Evolutionary conservation across 2,113 vertebrate species (phyloP).

Genomic region (Cepphus grylle): DNA sequence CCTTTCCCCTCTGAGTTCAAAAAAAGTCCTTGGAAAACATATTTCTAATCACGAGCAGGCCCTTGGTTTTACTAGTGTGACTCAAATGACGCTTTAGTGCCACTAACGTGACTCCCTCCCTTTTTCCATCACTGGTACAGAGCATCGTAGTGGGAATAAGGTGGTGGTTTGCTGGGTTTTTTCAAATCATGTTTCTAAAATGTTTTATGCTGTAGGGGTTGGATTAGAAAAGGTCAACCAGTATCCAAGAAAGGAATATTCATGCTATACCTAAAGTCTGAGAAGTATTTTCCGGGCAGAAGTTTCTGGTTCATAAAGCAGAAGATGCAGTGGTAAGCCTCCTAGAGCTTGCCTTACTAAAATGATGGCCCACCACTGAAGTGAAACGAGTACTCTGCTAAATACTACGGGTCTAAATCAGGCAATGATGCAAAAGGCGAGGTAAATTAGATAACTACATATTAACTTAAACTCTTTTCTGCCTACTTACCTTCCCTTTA

Average conservation of each 20-base stretch:
- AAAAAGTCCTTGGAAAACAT: background rate
- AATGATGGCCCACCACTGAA: slow-evolving; percentile 26
- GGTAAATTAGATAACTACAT: slow-evolving; percentile 51
- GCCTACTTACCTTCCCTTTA: slow-evolving; percentile 38
- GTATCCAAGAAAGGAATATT: background rate
- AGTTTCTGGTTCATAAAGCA: slow-evolving; percentile 48
- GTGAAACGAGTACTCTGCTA: slow-evolving; percentile 1
- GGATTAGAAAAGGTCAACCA: background rate
- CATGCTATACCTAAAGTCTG: background rate
- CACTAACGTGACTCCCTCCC: background rate
- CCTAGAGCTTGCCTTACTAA: slow-evolving; percentile 3
- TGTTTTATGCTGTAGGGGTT: background rate
- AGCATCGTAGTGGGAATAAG: background rate
- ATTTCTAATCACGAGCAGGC: background rate
- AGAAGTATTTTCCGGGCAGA: background rate
- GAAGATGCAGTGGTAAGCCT: background rate
- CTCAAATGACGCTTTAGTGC: background rate
- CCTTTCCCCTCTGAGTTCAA: background rate
- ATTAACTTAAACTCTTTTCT: slow-evolving; percentile 54
- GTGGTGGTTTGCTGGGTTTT: background rate
- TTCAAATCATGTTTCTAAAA: background rate
- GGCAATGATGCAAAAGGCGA: slow-evolving; percentile 55
- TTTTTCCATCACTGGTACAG: background rate
- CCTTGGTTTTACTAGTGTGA: background rate
- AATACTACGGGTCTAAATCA: slow-evolving; percentile 26